phyloP scores from a whole-genome alignment of 1,140 invertebrate species.

The Panagrolaimus sp. region DNA sequence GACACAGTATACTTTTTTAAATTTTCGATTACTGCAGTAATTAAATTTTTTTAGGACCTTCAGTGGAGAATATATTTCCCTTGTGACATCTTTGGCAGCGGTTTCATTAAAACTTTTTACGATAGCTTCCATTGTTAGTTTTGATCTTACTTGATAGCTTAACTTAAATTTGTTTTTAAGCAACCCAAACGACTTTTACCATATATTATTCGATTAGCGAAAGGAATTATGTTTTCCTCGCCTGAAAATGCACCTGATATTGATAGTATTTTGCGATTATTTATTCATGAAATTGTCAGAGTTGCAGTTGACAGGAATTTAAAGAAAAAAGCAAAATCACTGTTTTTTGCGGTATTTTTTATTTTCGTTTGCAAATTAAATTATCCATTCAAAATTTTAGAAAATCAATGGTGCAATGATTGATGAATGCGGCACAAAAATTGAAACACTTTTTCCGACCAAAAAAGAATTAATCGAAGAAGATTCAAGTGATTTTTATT shows the following conservation, averaged over 20 bases:
- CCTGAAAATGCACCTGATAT: slow-evolving; percentile 37
- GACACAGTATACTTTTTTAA: slow-evolving; percentile 22
- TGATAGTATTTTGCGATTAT: slow-evolving; percentile 30
- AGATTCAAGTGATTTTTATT: slow-evolving; percentile 30
- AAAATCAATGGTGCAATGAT: slow-evolving; percentile 25
- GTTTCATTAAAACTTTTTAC: slow-evolving; percentile 27
- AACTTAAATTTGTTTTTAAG: slow-evolving; percentile 10
- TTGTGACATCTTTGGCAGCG: slow-evolving; percentile 24
- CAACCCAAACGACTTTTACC: slow-evolving; percentile 23
- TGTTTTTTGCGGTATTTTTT: slow-evolving; percentile 20
- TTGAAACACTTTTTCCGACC: slow-evolving; percentile 34
- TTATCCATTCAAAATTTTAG: slow-evolving; percentile 22
- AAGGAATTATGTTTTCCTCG: slow-evolving; percentile 31
- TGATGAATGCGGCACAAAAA: slow-evolving; percentile 27
- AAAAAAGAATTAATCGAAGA: slow-evolving; percentile 12
- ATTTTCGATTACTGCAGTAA: not conserved
- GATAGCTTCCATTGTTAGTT: not conserved
- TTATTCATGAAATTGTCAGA: slow-evolving; percentile 33
- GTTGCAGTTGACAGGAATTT: slow-evolving; percentile 25
- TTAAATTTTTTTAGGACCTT: slow-evolving; percentile 27
- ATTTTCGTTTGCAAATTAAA: not conserved
- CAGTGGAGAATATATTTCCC: slow-evolving; percentile 30
- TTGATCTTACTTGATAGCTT: no score
- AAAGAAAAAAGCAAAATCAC: slow-evolving; percentile 18
- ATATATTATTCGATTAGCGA: slow-evolving; percentile 19